Base-by-base conservation (phyloP, 2,888 invertebrate genomes). In the Pelosia muscerda region DNA sequence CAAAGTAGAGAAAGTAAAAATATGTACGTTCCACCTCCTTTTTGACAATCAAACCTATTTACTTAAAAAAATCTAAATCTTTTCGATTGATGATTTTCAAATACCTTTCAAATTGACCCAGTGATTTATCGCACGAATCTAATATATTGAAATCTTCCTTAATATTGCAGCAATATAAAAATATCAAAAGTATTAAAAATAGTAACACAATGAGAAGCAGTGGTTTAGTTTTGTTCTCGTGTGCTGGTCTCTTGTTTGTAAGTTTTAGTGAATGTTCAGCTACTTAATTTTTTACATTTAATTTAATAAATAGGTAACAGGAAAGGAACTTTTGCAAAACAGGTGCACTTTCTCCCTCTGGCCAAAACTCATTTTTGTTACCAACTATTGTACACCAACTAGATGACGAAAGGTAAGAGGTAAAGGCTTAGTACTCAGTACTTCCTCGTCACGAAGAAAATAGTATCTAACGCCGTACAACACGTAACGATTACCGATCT, bases 241-340 rank as follows among this genome's bases (percentile, higher is more conserved):
- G 94, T 80, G 90, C 92, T 58, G 93, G 94, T 15, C 79, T 94
- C 66, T 82, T 93, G 68, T 88, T 94, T 70, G 94, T 94, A 81
- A 87, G 92, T 65, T 3, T 15, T 61, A 8, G 9, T 60, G 4
- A 38, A 10, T 31, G 34, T 19, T 15, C 8, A 34, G 13, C n/a
- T 34, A n/a, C 6, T 5, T 42, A 42, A 19, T 19, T 42, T 6
- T 13, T 3, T 34, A 34, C 15, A 38, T n/a, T n/a, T n/a, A n/a
- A n/a, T n/a, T n/a, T n/a, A n/a, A n/a, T n/a, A n/a, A n/a, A n/a
- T n/a, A n/a, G n/a, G n/a, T n/a, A n/a, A n/a, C n/a, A n/a, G n/a
- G n/a, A n/a, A n/a, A n/a, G n/a, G n/a, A n/a, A n/a, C n/a, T n/a
- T n/a, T n/a, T n/a, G n/a, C n/a, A n/a, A n/a, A n/a, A n/a, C n/a